Conservation (phyloP, 2,113 vertebrate genomes). For the Empidonax traillii region DNA sequence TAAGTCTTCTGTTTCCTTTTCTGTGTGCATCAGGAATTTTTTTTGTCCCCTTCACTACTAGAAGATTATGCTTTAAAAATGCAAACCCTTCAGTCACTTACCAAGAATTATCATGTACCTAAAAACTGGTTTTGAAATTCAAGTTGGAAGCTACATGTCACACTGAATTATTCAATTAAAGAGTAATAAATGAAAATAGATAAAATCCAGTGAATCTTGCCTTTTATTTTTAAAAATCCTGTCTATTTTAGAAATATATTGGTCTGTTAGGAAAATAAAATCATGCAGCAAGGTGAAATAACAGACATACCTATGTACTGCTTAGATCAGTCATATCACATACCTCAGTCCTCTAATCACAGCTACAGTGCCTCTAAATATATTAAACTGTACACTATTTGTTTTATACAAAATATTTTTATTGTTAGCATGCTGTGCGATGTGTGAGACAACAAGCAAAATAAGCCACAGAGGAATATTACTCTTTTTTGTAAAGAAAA, state of each 20-base stretch:
- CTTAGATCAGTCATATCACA: background rate
- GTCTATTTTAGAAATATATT: background rate
- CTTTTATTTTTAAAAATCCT: background rate
- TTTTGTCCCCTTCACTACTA: background rate
- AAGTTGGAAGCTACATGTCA: background rate
- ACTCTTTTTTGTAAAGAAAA: background rate
- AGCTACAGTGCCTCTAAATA: background rate
- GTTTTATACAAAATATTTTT: background rate
- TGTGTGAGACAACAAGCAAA: background rate
- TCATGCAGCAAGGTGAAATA: background rate
- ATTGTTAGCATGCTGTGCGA: background rate
- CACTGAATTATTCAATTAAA: conserved; percentile 29
- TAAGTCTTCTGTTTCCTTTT: background rate
- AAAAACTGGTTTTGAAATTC: conserved; percentile 7
- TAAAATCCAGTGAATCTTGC: background rate
- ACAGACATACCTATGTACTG: background rate
- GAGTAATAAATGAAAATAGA: background rate
- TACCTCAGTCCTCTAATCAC: background rate
- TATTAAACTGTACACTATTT: background rate
- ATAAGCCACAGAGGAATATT: background rate
- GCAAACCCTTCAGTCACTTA: background rate
- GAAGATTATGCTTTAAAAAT: conserved; percentile 18
- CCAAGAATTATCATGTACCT: background rate
- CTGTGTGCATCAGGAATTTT: background rate
- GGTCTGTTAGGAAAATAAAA: background rate